A percentile compares a stretch with the other conserved stretches of the same genome.
These are phyloP conservation scores for Sebastes kiyomatsui DNA, from an alignment of 2,797 vertebrate genomes.

Conservation along the genomic window DNA sequence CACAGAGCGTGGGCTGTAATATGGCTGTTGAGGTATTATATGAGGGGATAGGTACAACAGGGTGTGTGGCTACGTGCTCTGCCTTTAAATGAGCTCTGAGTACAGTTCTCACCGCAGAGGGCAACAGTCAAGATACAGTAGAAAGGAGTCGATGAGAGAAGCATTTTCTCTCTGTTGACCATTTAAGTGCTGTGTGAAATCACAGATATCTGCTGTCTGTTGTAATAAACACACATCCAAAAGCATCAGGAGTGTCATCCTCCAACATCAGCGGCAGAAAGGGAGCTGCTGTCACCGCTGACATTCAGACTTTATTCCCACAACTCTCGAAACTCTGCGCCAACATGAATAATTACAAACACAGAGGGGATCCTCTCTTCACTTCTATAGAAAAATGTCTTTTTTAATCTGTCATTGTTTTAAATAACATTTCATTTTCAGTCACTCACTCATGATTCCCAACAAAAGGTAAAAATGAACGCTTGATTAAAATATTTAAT, in stretches of 20 bases:
- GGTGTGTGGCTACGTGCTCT: constrained; percentile 38
- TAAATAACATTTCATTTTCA: constrained; percentile 6
- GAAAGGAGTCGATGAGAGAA: constrained; percentile 22
- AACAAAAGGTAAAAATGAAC: not conserved
- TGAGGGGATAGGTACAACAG: constrained; percentile 36
- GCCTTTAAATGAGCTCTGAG: constrained; percentile 55
- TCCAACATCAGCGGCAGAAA: constrained; percentile 4
- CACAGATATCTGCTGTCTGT: constrained; percentile 25
- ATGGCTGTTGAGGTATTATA: constrained; percentile 47
- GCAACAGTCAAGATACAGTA: constrained; percentile 51
- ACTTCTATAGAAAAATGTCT: not conserved
- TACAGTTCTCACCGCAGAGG: constrained; percentile 43
- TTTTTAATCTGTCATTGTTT: not conserved
- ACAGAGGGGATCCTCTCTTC: not conserved
- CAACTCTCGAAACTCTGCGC: not conserved
- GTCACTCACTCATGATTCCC: not conserved
- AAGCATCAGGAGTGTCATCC: constrained; percentile 2
- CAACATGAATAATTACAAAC: not conserved
- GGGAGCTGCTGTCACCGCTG: constrained; percentile 18
- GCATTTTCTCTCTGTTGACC: constrained; percentile 27
- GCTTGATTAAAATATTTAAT: too few relatives aligned
- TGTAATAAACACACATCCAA: constrained; percentile 23
- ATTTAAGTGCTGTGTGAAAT: constrained; percentile 26
- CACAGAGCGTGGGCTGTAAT: constrained; percentile 16
- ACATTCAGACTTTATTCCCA: not conserved